Evolutionary conservation across 2,113 vertebrate species (phyloP), one percentile per base, ranked within the genome.

Genomic region (Neodontobutis hainanensis): DNA sequence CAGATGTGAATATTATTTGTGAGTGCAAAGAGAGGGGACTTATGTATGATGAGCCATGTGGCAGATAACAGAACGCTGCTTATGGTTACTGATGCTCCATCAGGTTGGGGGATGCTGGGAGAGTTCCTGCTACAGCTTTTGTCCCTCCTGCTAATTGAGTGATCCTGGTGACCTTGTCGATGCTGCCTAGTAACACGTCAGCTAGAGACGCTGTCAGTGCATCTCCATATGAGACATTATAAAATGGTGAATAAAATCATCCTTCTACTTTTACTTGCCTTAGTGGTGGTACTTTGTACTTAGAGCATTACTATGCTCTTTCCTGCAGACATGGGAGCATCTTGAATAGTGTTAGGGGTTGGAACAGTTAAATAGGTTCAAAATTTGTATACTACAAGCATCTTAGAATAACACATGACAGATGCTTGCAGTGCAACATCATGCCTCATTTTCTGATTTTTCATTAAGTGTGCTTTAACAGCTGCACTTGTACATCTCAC

Each of bases 61-160:
- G 69, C 65, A 70, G 70, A 36, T 57, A 79, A 51, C 53, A 7
- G 63, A 38, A 65, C 67, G 71, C 64, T 65, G 62, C 60, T 73
- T 55, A 46, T 83, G 73, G 56, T 45, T 71, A 80, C 83, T 82
- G 83, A 61, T 85, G 76, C 65, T 79, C 47, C 73, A 65, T 73
- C 38, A 53, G 65, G 75, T 61, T 81, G 73, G 65, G 85, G 80
- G 78, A 3, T 78, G 82, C 63, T 77, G 15, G 38, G 65, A 66
- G 44, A 52, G 64, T 77, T 73, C 84, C 84, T 73, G 78, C 80
- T 85, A 87, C 71, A 75, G 76, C 75, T 85, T 91, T 90, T 91
- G 88, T 90, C 90, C 83, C 77, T 50, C 75, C 75, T 75, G 83
- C 86, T 90, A 88, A 90, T 86, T 91, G 88, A 90, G 82, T 81